Conservation (phyloP, 2,888 invertebrate species). For the Scaptomyza flava region DNA sequence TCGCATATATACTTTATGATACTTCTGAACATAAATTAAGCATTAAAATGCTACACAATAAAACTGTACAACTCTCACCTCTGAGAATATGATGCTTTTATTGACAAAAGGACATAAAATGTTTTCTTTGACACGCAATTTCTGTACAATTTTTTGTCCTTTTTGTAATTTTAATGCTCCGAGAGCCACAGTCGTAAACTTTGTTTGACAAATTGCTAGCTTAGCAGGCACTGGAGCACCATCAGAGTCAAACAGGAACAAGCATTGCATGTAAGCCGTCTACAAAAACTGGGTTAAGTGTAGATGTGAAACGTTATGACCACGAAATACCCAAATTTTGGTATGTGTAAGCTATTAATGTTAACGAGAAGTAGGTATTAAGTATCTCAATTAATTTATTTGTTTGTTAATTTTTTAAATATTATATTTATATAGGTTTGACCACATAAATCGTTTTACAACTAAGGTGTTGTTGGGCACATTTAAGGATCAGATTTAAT, state of each 20-base stretch:
- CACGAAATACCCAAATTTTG: conserved; percentile 1
- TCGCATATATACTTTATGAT: conserved; percentile 36
- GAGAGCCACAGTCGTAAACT: conserved; percentile 59
- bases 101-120: conserved; percentile 20
- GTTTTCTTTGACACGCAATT: conserved; percentile 58
- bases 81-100: conserved; percentile 23
- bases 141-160: conserved; percentile 22
- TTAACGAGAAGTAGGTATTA: no score
- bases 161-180: conserved; percentile 50
- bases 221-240: conserved; percentile 26
- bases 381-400: no score
- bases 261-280: conserved; percentile 19
- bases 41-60: conserved; percentile 47
- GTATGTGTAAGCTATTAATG: no score
- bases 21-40: conserved; percentile 39
- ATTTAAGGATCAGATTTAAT: no score
- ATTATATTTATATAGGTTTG: no score
- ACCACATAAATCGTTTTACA: no score
- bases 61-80: conserved; percentile 17
- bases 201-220: conserved; percentile 71
- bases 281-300: conserved; percentile 5
- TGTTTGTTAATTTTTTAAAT: neutral
- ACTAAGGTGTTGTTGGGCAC: no score
- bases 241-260: conserved; percentile 19
- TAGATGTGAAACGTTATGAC: neutral